Evolutionary conservation across 2,888 invertebrate species (phyloP), one percentile per base, ranked within the genome.

Genomic region (Epistrophe grossulariae): DNA sequence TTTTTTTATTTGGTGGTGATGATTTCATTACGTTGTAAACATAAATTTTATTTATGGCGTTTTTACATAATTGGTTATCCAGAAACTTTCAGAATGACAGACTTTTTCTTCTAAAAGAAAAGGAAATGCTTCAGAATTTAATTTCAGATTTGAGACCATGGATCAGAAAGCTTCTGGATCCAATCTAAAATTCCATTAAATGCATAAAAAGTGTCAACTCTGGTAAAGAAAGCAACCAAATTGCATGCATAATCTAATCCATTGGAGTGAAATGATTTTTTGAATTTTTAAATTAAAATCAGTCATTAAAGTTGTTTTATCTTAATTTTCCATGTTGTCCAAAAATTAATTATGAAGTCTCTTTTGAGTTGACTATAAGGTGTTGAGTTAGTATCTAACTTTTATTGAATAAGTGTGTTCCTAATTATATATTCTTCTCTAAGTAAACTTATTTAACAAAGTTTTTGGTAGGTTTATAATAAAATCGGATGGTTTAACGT

Each of bases 21-120:
- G 74, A 82, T 87, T 87, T 87, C 85, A 71, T 59, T 71, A 73
- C 71, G 48, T 28, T 82, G 68, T 70, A 73, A 72, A 78, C 70
- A 62, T 70, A 48, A 70, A 77, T 19, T 31, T 2, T 31, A 9
- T 24, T 64, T 17, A n/a, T 13, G 15, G 9, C 9, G 2, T 15
- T 31, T 28, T 55, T 13, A n/a, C n/a, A n/a, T n/a, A 24, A 15
- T 15, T 28, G 28, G 8, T 24, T 10, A 48, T 9, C 17, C 9
- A 48, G 4, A 45, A 9, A 4, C 17, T 45, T 17, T 45, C 45
- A 15, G 6, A 17, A 10, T 8, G 6, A 0, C n/a, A n/a, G 9
- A n/a, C n/a, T 17, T 8, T n/a, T 45, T 45, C n/a, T 17, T n/a
- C 6, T n/a, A 7, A 45, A 45, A 45, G 8, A n/a, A n/a, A n/a